These are phyloP conservation scores for Hypolimnas misippus DNA, from an alignment of 2,888 invertebrate species.

Conservation along the genomic window DNA sequence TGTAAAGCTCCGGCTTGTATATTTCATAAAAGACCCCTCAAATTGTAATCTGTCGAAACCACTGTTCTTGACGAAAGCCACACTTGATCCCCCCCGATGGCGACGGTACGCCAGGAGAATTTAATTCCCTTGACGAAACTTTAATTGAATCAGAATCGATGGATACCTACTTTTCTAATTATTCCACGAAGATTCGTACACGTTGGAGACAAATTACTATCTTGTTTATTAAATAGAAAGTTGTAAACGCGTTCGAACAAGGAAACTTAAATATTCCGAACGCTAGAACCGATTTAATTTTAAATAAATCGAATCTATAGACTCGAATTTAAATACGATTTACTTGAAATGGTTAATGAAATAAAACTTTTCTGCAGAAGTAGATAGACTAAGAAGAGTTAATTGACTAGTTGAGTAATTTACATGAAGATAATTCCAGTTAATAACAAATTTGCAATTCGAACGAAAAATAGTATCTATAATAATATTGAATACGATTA, in stretches of 20 bases:
- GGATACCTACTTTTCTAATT: slow-evolving; percentile 60
- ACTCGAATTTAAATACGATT: slow-evolving; percentile 3
- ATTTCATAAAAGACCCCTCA: slow-evolving; percentile 30
- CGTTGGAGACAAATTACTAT: neutral
- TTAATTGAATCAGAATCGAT: slow-evolving; percentile 63
- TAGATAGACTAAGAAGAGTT: neutral
- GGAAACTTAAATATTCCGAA: neutral
- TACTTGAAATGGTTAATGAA: neutral
- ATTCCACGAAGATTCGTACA: slow-evolving; percentile 28
- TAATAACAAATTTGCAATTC: no score
- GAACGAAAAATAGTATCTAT: no score
- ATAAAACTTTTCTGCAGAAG: neutral
- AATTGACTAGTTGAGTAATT: neutral
- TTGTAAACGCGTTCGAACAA: neutral
- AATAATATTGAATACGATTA: no score
- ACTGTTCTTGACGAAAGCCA: slow-evolving; percentile 30
- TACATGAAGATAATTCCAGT: neutral
- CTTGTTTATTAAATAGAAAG: neutral
- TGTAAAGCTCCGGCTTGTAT: neutral
- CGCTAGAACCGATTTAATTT: slow-evolving; percentile 11
- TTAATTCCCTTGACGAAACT: slow-evolving; percentile 49
- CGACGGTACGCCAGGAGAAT: slow-evolving; percentile 28
- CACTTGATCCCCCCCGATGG: slow-evolving; percentile 27
- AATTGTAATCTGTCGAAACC: slow-evolving; percentile 40
- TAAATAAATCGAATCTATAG: neutral